Evolutionary conservation across 2,113 vertebrate species (phyloP).

Genomic region (Oryzias melastigma): DNA sequence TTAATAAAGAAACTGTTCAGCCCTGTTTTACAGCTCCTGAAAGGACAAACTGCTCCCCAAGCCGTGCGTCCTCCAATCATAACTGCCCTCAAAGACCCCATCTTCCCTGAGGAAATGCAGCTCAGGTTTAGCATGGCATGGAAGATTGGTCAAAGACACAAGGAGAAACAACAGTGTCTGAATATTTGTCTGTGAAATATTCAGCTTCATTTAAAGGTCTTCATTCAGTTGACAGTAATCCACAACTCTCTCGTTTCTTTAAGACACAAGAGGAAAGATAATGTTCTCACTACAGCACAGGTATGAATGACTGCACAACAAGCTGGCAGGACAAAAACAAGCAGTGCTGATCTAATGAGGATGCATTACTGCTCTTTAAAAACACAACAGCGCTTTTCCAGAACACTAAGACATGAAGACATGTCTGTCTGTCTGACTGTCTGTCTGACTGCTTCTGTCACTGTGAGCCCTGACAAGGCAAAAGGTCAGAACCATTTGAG

Average conservation of each 20-base stretch:
- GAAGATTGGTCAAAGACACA: not conserved
- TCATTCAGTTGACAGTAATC: not conserved
- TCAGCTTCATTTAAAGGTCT: constrained; percentile 14
- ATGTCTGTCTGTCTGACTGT: too few relatives aligned
- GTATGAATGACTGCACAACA: too few relatives aligned
- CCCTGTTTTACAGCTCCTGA: constrained; percentile 26
- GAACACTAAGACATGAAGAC: too few relatives aligned
- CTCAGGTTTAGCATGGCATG: constrained; percentile 12
- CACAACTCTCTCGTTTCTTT: not conserved
- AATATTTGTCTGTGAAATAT: constrained; percentile 9
- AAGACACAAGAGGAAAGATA: too few relatives aligned
- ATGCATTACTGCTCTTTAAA: too few relatives aligned
- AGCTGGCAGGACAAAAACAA: too few relatives aligned
- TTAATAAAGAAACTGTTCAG: constrained; percentile 51
- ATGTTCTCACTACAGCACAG: too few relatives aligned
- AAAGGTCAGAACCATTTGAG: too few relatives aligned
- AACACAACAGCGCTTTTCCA: too few relatives aligned
- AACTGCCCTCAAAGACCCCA: constrained; percentile 27
- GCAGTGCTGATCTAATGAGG: too few relatives aligned
- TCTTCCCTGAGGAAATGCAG: constrained; percentile 7
- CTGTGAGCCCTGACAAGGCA: too few relatives aligned
- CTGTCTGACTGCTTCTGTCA: too few relatives aligned
- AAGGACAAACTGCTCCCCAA: constrained; percentile 28
- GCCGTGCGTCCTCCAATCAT: constrained; percentile 34
- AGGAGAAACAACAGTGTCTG: constrained; percentile 1